These are phyloP conservation scores for Plectropomus leopardus DNA, from an alignment of 2,113 vertebrate genomes.

Conservation along the genomic window DNA sequence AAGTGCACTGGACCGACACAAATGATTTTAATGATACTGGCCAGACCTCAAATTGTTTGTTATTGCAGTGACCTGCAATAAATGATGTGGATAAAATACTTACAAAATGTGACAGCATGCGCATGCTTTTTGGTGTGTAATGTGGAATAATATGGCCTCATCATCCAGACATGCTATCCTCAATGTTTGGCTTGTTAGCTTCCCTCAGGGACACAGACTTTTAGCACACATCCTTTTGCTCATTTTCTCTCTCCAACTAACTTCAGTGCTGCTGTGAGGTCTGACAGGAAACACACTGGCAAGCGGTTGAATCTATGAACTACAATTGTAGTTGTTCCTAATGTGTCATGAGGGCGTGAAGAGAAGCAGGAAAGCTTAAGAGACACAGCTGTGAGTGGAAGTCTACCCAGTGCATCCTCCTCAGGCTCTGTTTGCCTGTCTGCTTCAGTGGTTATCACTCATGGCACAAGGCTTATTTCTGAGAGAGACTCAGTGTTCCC, in stretches of 20 bases:
- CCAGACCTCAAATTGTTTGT: neutral
- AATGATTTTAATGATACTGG: neutral
- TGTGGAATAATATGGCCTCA: conserved; percentile 32
- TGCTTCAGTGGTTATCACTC: conserved; percentile 53
- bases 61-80: neutral
- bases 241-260: conserved; percentile 53
- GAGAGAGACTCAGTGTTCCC: conserved; percentile 18
- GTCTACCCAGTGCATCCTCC: conserved; percentile 33
- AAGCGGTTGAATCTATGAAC: conserved; percentile 30
- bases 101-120: conserved; percentile 18
- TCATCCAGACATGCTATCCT: conserved; percentile 30
- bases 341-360: conserved; percentile 45
- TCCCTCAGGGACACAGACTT: conserved; percentile 26
- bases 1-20: neutral
- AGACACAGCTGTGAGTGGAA: conserved; percentile 61
- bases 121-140: conserved; percentile 19
- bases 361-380: conserved; percentile 29
- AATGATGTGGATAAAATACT: neutral
- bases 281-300: conserved; percentile 35
- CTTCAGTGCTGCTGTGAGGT: conserved; percentile 33
- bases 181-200: conserved; percentile 27
- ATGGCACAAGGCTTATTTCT: conserved; percentile 21
- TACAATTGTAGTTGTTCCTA: conserved; percentile 32
- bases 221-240: neutral
- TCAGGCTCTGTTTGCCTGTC: conserved; percentile 41